These are phyloP conservation scores for Drosophila putrida DNA, from an alignment of 2,888 invertebrate genomes.

Conservation along the genomic window DNA sequence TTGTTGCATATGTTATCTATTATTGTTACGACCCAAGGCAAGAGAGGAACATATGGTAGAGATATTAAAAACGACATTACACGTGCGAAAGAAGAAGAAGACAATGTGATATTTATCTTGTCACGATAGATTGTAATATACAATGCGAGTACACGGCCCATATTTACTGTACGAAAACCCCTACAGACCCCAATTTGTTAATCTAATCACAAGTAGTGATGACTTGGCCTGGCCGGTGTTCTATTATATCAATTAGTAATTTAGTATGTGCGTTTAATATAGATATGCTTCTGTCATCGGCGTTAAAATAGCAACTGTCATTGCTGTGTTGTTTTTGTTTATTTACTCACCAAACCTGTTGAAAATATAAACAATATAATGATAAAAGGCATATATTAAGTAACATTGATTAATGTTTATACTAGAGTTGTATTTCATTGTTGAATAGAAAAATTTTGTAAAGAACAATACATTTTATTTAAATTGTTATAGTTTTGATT, in stretches of 20 bases:
- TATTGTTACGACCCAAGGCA: not conserved
- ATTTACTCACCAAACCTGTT: constrained; percentile 63
- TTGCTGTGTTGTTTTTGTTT: constrained; percentile 13
- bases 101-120: constrained; percentile 57
- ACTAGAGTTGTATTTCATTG: not conserved
- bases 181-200: constrained; percentile 53
- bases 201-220: constrained; percentile 58
- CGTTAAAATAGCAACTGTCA: constrained; percentile 39
- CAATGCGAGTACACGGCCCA: constrained; percentile 30
- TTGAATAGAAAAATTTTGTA: not conserved
- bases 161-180: constrained; percentile 1
- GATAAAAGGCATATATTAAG: constrained; percentile 1
- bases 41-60: constrained; percentile 58
- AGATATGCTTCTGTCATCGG: constrained; percentile 44
- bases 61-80: constrained; percentile 15
- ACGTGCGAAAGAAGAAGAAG: constrained; percentile 28
- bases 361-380: constrained; percentile 34
- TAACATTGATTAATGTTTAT: not conserved
- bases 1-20: constrained; percentile 44
- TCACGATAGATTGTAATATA: constrained; percentile 53
- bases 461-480: too few relatives aligned
- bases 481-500: too few relatives aligned
- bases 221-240: constrained; percentile 1
- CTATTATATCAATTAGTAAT: constrained; percentile 65
- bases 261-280: constrained; percentile 38